Evolutionary conservation across 1,140 invertebrate genomes (phyloP).

Genomic region (Plutomurus gul): DNA sequence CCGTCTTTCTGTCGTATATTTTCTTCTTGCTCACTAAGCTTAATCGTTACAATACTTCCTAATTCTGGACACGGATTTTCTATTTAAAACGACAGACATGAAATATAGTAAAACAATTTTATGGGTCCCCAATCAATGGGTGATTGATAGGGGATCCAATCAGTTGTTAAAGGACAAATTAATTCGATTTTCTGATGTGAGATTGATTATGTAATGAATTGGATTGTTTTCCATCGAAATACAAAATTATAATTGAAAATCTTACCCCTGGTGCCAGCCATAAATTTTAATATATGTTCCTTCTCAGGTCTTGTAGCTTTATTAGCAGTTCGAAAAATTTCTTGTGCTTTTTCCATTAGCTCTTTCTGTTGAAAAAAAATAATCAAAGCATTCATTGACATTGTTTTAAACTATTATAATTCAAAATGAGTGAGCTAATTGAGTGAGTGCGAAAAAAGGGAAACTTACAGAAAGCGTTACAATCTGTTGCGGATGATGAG

Average conservation of each 20-base stretch:
- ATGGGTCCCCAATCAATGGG: background rate
- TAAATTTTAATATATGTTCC: slow-evolving; percentile 95
- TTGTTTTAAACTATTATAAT: background rate
- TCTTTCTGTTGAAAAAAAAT: slow-evolving; percentile 71
- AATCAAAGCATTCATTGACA: no score
- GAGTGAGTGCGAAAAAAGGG: no score
- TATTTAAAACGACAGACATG: slow-evolving; percentile 58
- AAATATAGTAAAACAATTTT: background rate
- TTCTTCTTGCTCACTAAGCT: slow-evolving; percentile 85
- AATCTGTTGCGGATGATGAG: slow-evolving; percentile 48
- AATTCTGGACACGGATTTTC: slow-evolving; percentile 93
- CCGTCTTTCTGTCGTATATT: slow-evolving; percentile 76
- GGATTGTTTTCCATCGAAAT: background rate
- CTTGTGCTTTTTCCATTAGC: slow-evolving; percentile 95
- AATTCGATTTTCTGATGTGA: no score
- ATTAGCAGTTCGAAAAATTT: slow-evolving; percentile 96
- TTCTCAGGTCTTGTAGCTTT: slow-evolving; percentile 94
- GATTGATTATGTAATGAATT: no score
- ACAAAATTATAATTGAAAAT: background rate
- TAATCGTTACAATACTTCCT: slow-evolving; percentile 90
- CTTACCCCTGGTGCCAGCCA: slow-evolving; percentile 90
- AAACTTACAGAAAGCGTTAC: slow-evolving; percentile 52
- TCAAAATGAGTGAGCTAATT: background rate
- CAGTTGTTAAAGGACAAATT: no score
- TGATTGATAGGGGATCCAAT: no score